Base-by-base conservation (phyloP, 1,140 invertebrate species). In the Vollenhovia emeryi region DNA sequence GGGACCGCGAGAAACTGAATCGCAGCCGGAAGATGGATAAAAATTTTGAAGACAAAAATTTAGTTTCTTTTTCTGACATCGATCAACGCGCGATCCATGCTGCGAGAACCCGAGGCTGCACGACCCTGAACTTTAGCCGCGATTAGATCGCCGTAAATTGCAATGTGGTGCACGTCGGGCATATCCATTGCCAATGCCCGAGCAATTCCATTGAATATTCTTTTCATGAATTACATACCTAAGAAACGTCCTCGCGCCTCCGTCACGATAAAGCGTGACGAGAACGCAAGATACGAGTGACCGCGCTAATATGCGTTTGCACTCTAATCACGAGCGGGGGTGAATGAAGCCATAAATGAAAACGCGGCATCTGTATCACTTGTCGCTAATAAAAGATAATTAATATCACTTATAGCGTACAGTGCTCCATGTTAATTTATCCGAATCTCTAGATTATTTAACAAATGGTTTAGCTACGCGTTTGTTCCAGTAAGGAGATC, bases 121-220 rank as follows among this genome's bases (percentile, higher is more conserved):
- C 85, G 86, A 74, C 90, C 87, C 83, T 92, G 89, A 92, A 92
- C 92, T 91, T 88, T 88, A 92, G 92, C 86, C 89, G 88, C 92
- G 93, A 93, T 93, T 92, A 92, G 89, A 91, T 92, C 91, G 87
- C 43, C 74, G 87, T 89, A 89, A 92, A 92, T 94, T 92, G 91
- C 90, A 90, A 94, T 94, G 93, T 93, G 87, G 91, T 89, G 88
- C 93, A 92, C 93, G 93, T 93, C 91, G 87, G 75, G 87, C 83
- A 91, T 91, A 91, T 91, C 86, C 89, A 89, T 89, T 92, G 92
- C 83, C 88, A 91, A 89, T 91, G 88, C 78, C 79, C 88, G 89
- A 87, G 86, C 84, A 74, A 86, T 87, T 93, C 86, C 91, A 93
- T 93, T 92, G 91, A 92, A 93, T 92, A 93, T 94, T 93, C 92